Conservation (phyloP, 2,113 vertebrate genomes). For the Sigmodon hispidus region DNA sequence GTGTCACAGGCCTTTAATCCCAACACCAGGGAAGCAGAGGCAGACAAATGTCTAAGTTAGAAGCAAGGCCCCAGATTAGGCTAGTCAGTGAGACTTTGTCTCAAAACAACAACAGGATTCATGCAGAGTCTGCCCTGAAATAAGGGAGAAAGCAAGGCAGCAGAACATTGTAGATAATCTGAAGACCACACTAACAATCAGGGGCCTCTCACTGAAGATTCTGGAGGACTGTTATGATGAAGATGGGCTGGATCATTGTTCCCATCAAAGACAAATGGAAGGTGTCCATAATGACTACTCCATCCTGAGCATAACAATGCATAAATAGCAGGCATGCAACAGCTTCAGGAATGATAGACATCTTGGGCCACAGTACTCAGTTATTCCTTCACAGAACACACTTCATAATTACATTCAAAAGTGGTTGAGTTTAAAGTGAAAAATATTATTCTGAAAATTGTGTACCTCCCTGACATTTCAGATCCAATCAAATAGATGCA, state of each 20-base stretch:
- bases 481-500: neutral
- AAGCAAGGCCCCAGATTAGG: neutral
- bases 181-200: neutral
- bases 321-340: neutral
- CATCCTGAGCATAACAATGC: neutral
- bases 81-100: neutral
- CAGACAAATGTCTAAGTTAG: neutral
- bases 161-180: neutral
- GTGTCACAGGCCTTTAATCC: neutral
- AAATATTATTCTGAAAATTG: slow-evolving; percentile 2
- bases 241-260: neutral
- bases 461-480: neutral
- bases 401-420: neutral
- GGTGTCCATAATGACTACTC: neutral
- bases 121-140: neutral
- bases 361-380: neutral
- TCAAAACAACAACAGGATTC: neutral
- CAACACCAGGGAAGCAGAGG: neutral
- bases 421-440: neutral
- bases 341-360: neutral
- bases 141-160: neutral
- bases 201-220: neutral
- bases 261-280: neutral
- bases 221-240: neutral
- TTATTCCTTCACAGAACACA: neutral